These are phyloP conservation scores for Torymus tubicola DNA, from an alignment of 2,888 invertebrate species.

Conservation along the genomic window DNA sequence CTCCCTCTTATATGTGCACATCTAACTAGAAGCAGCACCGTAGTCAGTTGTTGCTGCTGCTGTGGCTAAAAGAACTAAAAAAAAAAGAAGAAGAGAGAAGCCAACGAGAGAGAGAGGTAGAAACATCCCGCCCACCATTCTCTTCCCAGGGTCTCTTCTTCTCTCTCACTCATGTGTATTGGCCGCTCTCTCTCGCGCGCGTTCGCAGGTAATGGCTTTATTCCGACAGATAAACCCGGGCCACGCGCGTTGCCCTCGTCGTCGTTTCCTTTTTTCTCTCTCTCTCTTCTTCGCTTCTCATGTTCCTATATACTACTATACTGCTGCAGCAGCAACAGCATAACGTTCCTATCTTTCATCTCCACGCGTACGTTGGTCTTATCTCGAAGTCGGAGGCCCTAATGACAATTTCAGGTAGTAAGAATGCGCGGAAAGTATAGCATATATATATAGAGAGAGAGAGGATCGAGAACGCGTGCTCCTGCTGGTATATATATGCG, in stretches of 20 bases:
- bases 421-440: slow-evolving; percentile 61
- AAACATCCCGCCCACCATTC: slow-evolving; percentile 62
- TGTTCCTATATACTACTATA: slow-evolving; percentile 5
- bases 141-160: slow-evolving; percentile 63
- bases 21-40: too few relatives aligned
- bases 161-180: slow-evolving; percentile 60
- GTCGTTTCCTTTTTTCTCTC: slow-evolving; percentile 27
- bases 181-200: slow-evolving; percentile 58
- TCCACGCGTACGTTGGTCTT: slow-evolving; percentile 16
- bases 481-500: slow-evolving; percentile 48
- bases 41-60: too few relatives aligned
- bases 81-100: neutral
- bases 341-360: slow-evolving; percentile 27
- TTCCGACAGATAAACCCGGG: slow-evolving; percentile 63
- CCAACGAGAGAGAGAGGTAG: slow-evolving; percentile 4
- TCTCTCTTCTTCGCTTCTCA: slow-evolving; percentile 35
- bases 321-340: slow-evolving; percentile 9
- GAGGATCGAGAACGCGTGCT: slow-evolving; percentile 19
- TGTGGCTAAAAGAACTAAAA: too few relatives aligned
- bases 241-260: slow-evolving; percentile 46
- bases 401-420: slow-evolving; percentile 68
- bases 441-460: too few relatives aligned
- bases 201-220: slow-evolving; percentile 66
- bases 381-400: slow-evolving; percentile 58
- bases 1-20: too few relatives aligned